Conservation (phyloP, 2,888 invertebrate species). For the Aporophyla lueneburgensis region DNA sequence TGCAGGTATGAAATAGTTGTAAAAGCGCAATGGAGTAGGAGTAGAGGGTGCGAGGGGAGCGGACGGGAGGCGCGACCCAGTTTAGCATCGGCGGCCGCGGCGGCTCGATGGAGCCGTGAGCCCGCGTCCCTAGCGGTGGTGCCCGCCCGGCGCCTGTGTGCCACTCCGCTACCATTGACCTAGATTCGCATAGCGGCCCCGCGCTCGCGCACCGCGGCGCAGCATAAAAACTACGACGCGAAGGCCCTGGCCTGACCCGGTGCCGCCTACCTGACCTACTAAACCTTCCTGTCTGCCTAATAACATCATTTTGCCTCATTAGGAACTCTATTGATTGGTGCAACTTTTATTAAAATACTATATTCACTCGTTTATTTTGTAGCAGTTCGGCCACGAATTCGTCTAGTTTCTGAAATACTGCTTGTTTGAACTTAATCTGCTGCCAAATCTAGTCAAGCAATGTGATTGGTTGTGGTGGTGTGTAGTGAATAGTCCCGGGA, state of each 20-base stretch:
- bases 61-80: conserved; percentile 50
- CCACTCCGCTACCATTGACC: conserved; percentile 80
- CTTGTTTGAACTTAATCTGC: neutral
- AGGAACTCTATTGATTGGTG: conserved; percentile 39
- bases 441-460: neutral
- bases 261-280: conserved; percentile 77
- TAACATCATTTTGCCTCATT: conserved; percentile 51
- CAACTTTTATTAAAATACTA: conserved; percentile 16
- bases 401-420: neutral
- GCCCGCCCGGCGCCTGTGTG: conserved; percentile 51
- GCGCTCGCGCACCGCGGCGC: conserved; percentile 71
- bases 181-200: conserved; percentile 68
- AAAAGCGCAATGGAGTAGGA: conserved; percentile 48
- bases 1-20: conserved; percentile 60
- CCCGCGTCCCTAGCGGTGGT: conserved; percentile 32
- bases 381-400: neutral
- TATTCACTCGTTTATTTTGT: neutral
- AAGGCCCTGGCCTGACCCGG: conserved; percentile 74
- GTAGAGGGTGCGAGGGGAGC: conserved; percentile 45
- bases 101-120: conserved; percentile 57
- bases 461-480: neutral
- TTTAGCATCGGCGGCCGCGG: conserved; percentile 30
- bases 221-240: conserved; percentile 70
- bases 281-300: conserved; percentile 70
- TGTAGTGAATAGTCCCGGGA: too few species aligned